A percentile compares a stretch with the other conserved stretches of the same genome.
Conservation (phyloP, 2,888 invertebrate species). For the Monochamus alternatus region DNA sequence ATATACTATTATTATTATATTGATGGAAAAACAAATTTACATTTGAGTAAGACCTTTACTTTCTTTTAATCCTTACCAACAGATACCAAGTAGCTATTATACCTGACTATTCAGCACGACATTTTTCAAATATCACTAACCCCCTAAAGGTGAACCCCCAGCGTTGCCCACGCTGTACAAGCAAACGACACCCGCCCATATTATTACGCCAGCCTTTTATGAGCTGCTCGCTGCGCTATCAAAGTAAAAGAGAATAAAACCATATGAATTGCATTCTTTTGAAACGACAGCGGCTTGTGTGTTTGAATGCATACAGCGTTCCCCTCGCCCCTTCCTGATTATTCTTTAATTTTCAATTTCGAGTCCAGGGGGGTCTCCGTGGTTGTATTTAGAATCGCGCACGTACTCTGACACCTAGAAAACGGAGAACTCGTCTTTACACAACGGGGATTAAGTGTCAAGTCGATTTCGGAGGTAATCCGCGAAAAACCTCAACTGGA, state of each 20-base stretch:
- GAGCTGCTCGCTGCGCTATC: conserved; percentile 14
- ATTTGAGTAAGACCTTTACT: too few species aligned
- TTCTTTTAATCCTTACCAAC: too few species aligned
- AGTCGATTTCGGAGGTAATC: too few species aligned
- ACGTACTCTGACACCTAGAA: not conserved
- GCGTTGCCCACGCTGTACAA: not conserved
- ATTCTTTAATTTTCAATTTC: conserved; percentile 31
- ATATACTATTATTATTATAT: too few species aligned
- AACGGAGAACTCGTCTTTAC: too few species aligned
- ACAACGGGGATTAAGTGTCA: too few species aligned
- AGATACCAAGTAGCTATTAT: too few species aligned
- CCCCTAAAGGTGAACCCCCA: not conserved
- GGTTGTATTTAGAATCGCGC: conserved; percentile 21
- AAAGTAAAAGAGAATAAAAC: conserved; percentile 27
- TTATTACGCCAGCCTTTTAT: conserved; percentile 21
- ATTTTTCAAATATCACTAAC: conserved; percentile 18
- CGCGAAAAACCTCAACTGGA: too few species aligned
- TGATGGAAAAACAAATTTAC: too few species aligned
- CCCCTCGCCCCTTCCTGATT: conserved; percentile 10
- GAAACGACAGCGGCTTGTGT: conserved; percentile 16
- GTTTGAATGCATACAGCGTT: not conserved
- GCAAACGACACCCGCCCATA: not conserved
- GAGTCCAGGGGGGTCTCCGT: conserved; percentile 11
- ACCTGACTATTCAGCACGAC: too few species aligned
- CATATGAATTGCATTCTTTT: conserved; percentile 34